These are phyloP conservation scores for Argopecten irradians DNA, from an alignment of 1,140 invertebrate species.

Conservation along the genomic window DNA sequence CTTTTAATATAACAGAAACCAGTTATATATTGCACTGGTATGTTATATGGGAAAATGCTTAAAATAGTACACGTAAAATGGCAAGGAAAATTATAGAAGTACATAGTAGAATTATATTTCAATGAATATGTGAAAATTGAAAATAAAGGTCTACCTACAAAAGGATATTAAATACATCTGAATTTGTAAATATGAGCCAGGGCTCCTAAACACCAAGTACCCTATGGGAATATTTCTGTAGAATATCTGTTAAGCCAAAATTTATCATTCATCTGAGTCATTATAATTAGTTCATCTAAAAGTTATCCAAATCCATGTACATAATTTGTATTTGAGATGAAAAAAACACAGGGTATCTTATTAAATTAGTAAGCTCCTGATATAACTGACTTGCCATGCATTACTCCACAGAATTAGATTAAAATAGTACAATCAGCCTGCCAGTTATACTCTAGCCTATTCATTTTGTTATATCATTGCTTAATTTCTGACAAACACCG, in stretches of 20 bases:
- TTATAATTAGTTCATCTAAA: too few relatives aligned
- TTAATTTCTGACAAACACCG: too few relatives aligned
- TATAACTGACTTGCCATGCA: too few relatives aligned
- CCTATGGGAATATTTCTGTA: neutral
- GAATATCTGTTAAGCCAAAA: neutral
- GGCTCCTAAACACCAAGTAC: neutral
- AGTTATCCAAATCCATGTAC: too few relatives aligned
- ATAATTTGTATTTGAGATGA: too few relatives aligned
- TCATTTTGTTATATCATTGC: too few relatives aligned
- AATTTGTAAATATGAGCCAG: neutral
- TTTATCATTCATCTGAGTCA: too few relatives aligned
- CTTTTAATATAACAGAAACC: slow-evolving; percentile 6
- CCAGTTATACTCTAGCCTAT: too few relatives aligned
- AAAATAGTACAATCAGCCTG: too few relatives aligned
- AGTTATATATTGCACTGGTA: slow-evolving; percentile 18
- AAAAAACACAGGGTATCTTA: too few relatives aligned
- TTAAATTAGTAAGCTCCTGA: too few relatives aligned
- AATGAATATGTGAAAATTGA: neutral
- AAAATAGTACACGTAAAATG: slow-evolving; percentile 18
- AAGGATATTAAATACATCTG: neutral
- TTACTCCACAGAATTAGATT: too few relatives aligned
- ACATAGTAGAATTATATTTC: neutral
- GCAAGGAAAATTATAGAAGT: neutral
- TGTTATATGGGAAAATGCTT: slow-evolving; percentile 10
- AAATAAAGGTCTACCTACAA: neutral